Conservation (phyloP, 2,797 vertebrate genomes). For the Bovichtus variegatus region DNA sequence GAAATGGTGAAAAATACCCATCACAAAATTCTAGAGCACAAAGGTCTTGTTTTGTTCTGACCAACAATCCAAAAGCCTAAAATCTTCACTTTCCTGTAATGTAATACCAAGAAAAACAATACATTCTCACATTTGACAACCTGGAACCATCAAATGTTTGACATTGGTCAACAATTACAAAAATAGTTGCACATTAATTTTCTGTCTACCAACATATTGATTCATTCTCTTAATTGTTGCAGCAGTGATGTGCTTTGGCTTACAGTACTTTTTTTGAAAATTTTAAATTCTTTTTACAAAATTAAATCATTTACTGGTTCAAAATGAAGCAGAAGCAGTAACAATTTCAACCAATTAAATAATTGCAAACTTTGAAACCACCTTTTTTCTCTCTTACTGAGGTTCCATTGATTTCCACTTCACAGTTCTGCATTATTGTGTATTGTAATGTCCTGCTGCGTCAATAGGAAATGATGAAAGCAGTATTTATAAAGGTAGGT, state of each 20-base stretch:
- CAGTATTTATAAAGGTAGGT: neutral
- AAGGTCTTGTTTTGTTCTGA: neutral
- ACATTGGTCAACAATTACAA: neutral
- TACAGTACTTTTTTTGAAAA: neutral
- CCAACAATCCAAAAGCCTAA: neutral
- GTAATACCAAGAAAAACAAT: neutral
- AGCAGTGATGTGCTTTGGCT: neutral
- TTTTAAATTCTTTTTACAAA: too few relatives aligned
- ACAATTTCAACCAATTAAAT: neutral
- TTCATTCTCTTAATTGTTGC: neutral
- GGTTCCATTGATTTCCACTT: neutral
- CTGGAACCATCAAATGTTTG: neutral
- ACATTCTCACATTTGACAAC: neutral
- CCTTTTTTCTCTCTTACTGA: neutral
- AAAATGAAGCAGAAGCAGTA: neutral
- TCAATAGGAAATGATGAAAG: conserved; percentile 5
- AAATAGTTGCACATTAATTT: neutral
- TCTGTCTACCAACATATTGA: neutral
- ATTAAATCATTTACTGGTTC: neutral
- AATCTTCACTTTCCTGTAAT: too few relatives aligned
- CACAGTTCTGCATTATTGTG: neutral
- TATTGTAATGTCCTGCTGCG: neutral
- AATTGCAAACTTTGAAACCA: neutral
- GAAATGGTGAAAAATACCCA: neutral
- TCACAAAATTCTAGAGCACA: neutral